phyloP scores from a whole-genome alignment of 2,888 invertebrate genomes.

The Pteria penguin region DNA sequence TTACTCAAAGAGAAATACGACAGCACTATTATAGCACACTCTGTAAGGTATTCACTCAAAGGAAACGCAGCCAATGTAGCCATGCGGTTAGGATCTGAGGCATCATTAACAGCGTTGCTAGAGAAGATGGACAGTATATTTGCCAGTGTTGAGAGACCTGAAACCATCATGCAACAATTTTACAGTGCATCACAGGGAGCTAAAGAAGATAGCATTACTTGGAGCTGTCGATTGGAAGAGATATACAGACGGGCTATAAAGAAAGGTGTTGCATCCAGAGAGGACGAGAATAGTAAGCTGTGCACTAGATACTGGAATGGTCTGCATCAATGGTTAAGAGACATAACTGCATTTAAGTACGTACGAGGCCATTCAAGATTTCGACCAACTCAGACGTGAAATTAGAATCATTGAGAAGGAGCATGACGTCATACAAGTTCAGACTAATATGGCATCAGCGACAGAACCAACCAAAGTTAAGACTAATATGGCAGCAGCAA shows the following conservation, averaged over 20 bases:
- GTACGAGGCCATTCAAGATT: background rate
- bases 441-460: background rate
- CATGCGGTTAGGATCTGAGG: conserved; percentile 4
- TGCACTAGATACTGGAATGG: background rate
- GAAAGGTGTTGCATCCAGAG: background rate
- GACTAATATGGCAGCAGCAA: background rate
- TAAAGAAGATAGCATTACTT: background rate
- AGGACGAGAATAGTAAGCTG: background rate
- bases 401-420: conserved; percentile 10
- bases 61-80: conserved; percentile 5
- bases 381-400: background rate
- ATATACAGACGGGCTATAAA: background rate
- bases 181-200: conserved; percentile 3
- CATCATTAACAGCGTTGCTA: background rate
- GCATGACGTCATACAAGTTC: background rate
- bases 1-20: background rate
- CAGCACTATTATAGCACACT: background rate
- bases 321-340: background rate
- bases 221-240: conserved; percentile 5
- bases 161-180: background rate
- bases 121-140: conserved; percentile 1
- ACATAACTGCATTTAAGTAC: background rate
- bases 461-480: too few species aligned
- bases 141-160: background rate
- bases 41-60: background rate